Evolutionary conservation across 2,113 vertebrate genomes (phyloP), one percentile per base, ranked within the genome.

Genomic region (Eptesicus fuscus): DNA sequence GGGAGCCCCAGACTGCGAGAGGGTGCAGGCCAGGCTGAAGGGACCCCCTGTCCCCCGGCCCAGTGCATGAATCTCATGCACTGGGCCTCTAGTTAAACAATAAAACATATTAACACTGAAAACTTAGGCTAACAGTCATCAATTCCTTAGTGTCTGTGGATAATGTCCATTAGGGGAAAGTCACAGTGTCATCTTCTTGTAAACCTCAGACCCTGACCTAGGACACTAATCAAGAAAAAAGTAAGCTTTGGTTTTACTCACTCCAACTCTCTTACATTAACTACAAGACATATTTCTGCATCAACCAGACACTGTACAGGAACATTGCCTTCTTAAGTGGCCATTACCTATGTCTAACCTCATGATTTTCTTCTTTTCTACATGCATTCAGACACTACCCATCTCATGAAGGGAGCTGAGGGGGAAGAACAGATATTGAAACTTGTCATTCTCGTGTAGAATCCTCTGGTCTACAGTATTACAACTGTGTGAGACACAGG

Each of bases 371-470:
- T 69, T 77, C 35, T 47, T 95, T 78, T 88, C 11, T 79, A 3
- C 9, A 42, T 14, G 51, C 9, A 8, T 71, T 70, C 18, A 51
- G 22, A 12, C 0, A 88, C 37, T 47, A 25, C 7, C 35, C 25
- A 49, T 74, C 22, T 91, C 44, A 42, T 87, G 18, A 59, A 0
- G 23, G 4, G 7, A n/a, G 22, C 11, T 6, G 44, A 73, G 1
- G 84, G 3, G 84, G 79, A 53, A 61, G 14, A 92, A 90, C 37
- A 83, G 44, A 83, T 78, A 67, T 4, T 65, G 30, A 92, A 35
- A 56, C 14, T 51, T 90, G 35, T 4, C 35, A 44, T 88, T 88
- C 17, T 77, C 49, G 32, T 40, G 32, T 44, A 11, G 56, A 85
- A 76, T 42, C 53, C n/a, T 71, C 28, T 78, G 16, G 65, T 47